Conservation (phyloP, 2,113 vertebrate genomes). For the Corvus moneduloides region DNA sequence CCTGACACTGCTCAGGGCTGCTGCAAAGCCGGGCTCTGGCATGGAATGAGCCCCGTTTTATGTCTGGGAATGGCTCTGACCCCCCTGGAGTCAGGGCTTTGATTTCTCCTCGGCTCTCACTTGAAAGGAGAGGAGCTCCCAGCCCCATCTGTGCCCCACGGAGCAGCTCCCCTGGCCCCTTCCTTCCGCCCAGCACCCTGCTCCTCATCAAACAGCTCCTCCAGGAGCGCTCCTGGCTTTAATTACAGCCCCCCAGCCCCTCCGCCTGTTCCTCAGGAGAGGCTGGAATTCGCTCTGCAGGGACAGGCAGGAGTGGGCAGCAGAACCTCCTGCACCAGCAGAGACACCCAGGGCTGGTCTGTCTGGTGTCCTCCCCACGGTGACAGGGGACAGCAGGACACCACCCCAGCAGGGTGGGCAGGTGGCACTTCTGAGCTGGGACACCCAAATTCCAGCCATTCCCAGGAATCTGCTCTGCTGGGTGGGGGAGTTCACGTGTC, state of each 20-base stretch:
- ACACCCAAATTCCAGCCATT: not conserved
- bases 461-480: accelerated
- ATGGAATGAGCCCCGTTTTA: accelerated
- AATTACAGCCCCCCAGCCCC: not conserved
- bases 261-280: not conserved
- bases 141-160: not conserved
- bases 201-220: not conserved
- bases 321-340: not conserved
- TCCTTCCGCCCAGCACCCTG: not conserved
- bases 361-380: not conserved
- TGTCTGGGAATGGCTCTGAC: not conserved
- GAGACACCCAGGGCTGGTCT: not conserved
- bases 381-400: not conserved
- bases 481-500: accelerated
- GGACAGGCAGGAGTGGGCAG: not conserved
- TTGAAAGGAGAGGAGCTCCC: not conserved
- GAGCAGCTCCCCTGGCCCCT: not conserved
- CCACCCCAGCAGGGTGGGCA: not conserved
- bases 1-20: not conserved
- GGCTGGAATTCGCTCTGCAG: not conserved
- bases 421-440: not conserved
- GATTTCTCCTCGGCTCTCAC: not conserved
- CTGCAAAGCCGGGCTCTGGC: not conserved
- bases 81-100: not conserved
- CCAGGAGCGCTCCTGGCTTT: not conserved